Percentiles rank a stretch among this genome's conserved stretches.
phyloP scores from a whole-genome alignment of 2,113 vertebrate species.

The Passer montanus region DNA sequence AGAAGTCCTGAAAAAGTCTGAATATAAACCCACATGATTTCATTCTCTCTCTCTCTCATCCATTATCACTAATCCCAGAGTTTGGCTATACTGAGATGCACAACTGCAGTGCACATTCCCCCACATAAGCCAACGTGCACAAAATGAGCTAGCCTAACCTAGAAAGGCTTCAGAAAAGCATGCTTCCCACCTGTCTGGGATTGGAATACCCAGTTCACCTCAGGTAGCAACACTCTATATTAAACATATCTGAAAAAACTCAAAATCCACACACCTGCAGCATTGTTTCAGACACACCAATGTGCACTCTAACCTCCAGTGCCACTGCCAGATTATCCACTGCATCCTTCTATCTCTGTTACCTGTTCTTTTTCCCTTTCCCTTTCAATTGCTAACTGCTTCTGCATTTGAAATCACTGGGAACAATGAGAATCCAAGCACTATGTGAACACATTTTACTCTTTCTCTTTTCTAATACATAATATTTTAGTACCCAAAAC shows the following conservation, averaged over 20 bases:
- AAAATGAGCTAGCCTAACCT: neutral
- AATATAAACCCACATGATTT: neutral
- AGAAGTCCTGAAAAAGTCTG: neutral
- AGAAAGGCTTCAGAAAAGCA: neutral
- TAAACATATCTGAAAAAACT: neutral
- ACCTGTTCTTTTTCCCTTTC: neutral
- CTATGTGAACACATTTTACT: neutral
- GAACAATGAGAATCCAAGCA: neutral
- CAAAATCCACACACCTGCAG: neutral
- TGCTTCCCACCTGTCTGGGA: neutral
- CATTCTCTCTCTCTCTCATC: neutral
- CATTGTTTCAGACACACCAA: neutral
- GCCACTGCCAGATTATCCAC: neutral
- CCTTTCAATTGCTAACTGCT: neutral
- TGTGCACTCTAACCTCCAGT: neutral
- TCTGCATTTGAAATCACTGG: neutral
- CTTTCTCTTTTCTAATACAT: neutral
- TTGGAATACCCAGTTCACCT: neutral
- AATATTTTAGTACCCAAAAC: neutral
- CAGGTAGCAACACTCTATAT: neutral
- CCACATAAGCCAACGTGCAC: neutral
- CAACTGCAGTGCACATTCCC: accelerated
- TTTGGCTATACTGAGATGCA: accelerated
- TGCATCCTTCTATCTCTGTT: neutral
- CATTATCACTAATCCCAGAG: neutral